Evolutionary conservation across 2,888 invertebrate species (phyloP).

Genomic region (Psococerastis gibbosa): DNA sequence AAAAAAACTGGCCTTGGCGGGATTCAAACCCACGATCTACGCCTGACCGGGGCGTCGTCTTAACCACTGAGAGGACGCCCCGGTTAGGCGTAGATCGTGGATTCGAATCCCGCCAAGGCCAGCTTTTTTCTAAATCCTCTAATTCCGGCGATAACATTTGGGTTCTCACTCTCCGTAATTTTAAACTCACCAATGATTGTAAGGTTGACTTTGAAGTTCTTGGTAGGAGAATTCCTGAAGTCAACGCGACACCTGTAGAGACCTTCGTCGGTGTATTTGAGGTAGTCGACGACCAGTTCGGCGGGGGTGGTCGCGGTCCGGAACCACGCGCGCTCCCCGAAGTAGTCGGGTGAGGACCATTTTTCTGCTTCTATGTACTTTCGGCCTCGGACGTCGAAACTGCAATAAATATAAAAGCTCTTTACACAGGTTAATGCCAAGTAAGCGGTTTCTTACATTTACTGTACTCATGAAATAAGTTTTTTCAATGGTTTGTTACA

Average conservation of each 20-base stretch:
- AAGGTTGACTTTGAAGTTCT: conserved; percentile 32
- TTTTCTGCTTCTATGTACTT: conserved; percentile 33
- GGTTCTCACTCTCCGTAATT: no score
- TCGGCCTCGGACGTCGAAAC: conserved; percentile 38
- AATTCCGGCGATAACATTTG: no score
- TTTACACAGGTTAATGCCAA: not conserved
- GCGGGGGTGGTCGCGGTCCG: conserved; percentile 34
- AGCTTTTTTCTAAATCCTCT: no score
- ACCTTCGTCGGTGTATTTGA: conserved; percentile 29
- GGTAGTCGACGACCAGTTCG: conserved; percentile 30
- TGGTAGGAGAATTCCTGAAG: conserved; percentile 32
- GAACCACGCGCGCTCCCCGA: conserved; percentile 37
- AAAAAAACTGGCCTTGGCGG: no score
- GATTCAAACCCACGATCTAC: no score
- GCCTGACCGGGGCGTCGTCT: no score
- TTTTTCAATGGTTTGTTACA: no score
- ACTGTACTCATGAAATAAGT: no score
- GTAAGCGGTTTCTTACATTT: no score
- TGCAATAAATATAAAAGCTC: conserved; percentile 24
- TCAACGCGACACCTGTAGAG: conserved; percentile 33
- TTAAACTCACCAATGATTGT: conserved; percentile 32
- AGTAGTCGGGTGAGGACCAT: conserved; percentile 36
- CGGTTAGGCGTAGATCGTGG: no score
- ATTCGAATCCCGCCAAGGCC: no score
- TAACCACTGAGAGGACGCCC: no score